Conservation (phyloP, 2,888 invertebrate genomes). For the Icerya purchasi region DNA sequence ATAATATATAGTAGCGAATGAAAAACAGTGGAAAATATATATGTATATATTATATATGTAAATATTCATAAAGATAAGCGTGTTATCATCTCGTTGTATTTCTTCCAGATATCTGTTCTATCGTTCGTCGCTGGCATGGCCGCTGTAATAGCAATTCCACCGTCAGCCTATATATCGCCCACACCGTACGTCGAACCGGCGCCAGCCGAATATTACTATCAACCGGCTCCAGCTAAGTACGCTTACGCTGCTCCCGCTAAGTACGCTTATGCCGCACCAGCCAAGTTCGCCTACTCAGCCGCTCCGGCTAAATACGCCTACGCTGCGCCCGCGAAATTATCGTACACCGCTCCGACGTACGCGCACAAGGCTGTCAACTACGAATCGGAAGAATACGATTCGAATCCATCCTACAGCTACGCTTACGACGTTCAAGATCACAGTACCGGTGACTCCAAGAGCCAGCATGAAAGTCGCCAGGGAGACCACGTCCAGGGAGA, state of each 20-base stretch:
- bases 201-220: constrained; percentile 2
- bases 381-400: constrained; percentile 19
- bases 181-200: constrained; percentile 13
- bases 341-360: constrained; percentile 24
- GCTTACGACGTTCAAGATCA: constrained; percentile 20
- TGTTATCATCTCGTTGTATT: no score
- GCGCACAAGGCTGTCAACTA: constrained; percentile 27
- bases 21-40: no score
- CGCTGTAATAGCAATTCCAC: neutral
- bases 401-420: constrained; percentile 20
- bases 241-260: neutral
- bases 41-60: no score
- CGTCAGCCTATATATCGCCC: constrained; percentile 2
- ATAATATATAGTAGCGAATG: no score
- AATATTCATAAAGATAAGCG: no score
- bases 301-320: constrained; percentile 15
- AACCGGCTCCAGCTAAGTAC: constrained; percentile 12
- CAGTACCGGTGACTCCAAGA: constrained; percentile 20
- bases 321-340: neutral
- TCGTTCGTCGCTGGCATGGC: no score
- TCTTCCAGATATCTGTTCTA: no score
- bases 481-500: constrained; percentile 20
- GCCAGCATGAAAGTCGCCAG: constrained; percentile 19
- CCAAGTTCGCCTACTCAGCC: neutral
- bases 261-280: neutral